A percentile compares a stretch with the other conserved stretches of the same genome.
Evolutionary conservation across 2,113 vertebrate species (phyloP).

Genomic region (Corythaeola cristata): DNA sequence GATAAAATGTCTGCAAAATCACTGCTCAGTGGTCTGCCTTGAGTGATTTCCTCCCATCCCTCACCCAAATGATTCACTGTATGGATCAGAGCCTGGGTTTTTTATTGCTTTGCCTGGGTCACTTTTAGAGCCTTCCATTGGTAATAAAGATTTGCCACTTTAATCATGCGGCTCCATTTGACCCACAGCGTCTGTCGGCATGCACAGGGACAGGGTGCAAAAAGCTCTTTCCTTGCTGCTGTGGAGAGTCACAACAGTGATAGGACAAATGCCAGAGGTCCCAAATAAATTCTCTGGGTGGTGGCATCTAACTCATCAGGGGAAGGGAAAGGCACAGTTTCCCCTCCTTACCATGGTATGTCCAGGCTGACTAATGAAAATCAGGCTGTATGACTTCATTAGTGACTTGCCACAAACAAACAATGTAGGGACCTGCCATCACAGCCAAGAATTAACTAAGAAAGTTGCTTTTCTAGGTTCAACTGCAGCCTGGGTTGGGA

Average conservation of each 20-base stretch:
- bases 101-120: background rate
- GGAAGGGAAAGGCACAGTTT: background rate
- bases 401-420: background rate
- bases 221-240: background rate
- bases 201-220: background rate
- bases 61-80: background rate
- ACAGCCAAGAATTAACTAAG: rapidly evolving
- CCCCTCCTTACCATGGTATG: background rate
- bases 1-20: background rate
- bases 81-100: background rate
- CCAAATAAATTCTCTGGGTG: background rate
- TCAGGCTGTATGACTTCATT: background rate
- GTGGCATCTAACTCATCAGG: background rate
- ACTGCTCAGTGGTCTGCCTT: background rate
- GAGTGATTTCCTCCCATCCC: background rate
- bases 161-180: background rate
- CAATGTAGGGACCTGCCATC: background rate
- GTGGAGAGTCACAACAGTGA: background rate
- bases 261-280: background rate
- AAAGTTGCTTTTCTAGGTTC: background rate
- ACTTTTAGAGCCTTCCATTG: background rate
- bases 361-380: background rate
- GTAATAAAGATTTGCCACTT: background rate
- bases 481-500: background rate
- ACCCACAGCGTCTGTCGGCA: background rate